Conservation (phyloP, 2,797 vertebrate species). For the Oryzias dopingdopingensis region DNA sequence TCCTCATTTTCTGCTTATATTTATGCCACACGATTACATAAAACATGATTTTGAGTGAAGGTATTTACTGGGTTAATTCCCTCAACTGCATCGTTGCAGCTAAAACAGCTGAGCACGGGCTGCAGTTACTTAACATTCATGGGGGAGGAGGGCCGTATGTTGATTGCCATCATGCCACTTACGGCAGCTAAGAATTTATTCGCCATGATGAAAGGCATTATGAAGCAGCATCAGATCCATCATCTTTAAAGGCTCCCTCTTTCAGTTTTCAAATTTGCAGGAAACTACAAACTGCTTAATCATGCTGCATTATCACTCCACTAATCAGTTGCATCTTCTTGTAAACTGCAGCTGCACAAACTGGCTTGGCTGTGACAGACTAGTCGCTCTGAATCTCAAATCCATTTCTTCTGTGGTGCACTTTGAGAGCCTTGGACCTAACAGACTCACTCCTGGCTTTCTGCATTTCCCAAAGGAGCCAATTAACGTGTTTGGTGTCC, state of each 20-base stretch:
- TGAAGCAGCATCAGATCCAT: slow-evolving; percentile 34
- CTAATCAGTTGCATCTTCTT: slow-evolving; percentile 41
- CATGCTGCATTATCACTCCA: slow-evolving; percentile 44
- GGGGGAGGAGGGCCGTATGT: slow-evolving; percentile 28
- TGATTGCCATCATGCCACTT: slow-evolving; percentile 48
- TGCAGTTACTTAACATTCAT: slow-evolving; percentile 47
- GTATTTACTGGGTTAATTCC: slow-evolving; percentile 35
- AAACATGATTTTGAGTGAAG: slow-evolving; percentile 18
- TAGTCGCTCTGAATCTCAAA: slow-evolving; percentile 32
- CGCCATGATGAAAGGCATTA: slow-evolving; percentile 36
- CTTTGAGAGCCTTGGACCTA: slow-evolving; percentile 40
- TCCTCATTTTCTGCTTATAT: too few relatives aligned
- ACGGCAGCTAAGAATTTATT: slow-evolving; percentile 22
- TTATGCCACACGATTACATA: not conserved
- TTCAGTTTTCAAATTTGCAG: slow-evolving; percentile 47
- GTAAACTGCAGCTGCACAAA: slow-evolving; percentile 14
- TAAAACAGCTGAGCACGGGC: slow-evolving; percentile 13
- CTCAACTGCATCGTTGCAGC: slow-evolving; percentile 26
- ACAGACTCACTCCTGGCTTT: slow-evolving; percentile 32
- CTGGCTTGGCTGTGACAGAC: slow-evolving; percentile 30
- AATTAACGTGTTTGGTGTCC: slow-evolving; percentile 67
- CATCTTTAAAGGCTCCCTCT: slow-evolving; percentile 32
- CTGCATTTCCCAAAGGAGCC: slow-evolving; percentile 58
- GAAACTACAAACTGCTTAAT: slow-evolving; percentile 49
- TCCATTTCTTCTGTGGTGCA: slow-evolving; percentile 27